A percentile compares a stretch with the other conserved stretches of the same genome.
phyloP scores from a whole-genome alignment of 2,888 invertebrate species.

The Leistus spinibarbis region DNA sequence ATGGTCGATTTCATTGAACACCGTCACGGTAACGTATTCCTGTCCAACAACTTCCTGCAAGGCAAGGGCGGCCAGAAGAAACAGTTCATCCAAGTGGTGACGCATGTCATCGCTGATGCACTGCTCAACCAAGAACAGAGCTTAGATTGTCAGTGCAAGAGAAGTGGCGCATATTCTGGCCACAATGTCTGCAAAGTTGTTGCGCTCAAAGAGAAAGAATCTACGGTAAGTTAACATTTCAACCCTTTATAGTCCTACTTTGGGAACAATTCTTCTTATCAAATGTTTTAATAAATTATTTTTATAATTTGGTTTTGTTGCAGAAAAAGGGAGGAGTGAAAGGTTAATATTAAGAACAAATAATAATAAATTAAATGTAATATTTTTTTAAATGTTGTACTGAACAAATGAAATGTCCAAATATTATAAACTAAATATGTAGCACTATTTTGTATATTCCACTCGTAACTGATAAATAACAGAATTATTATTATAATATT shows the following conservation, averaged over 20 bases:
- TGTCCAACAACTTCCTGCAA: constrained; percentile 64
- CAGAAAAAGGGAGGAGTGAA: constrained; percentile 47
- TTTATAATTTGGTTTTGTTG: constrained; percentile 40
- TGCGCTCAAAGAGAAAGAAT: constrained; percentile 43
- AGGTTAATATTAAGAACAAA: constrained; percentile 36
- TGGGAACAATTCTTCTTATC: no score
- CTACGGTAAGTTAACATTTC: constrained; percentile 26
- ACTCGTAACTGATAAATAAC: neutral
- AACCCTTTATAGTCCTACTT: no score
- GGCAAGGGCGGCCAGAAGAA: constrained; percentile 65
- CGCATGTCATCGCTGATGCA: constrained; percentile 57
- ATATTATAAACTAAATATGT: neutral
- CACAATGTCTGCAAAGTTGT: constrained; percentile 49
- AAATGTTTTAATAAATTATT: neutral
- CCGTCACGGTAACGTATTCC: constrained; percentile 69
- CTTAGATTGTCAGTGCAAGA: constrained; percentile 58
- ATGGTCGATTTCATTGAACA: constrained; percentile 71
- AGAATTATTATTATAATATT: neutral
- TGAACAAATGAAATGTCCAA: neutral
- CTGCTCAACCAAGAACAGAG: constrained; percentile 54
- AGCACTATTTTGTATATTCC: neutral
- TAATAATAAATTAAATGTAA: neutral
- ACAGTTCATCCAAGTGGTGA: constrained; percentile 64
- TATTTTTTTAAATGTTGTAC: constrained; percentile 1
- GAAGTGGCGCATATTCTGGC: constrained; percentile 46